Evolutionary conservation across 2,113 vertebrate species (phyloP).

Genomic region (Galeopterus variegatus): DNA sequence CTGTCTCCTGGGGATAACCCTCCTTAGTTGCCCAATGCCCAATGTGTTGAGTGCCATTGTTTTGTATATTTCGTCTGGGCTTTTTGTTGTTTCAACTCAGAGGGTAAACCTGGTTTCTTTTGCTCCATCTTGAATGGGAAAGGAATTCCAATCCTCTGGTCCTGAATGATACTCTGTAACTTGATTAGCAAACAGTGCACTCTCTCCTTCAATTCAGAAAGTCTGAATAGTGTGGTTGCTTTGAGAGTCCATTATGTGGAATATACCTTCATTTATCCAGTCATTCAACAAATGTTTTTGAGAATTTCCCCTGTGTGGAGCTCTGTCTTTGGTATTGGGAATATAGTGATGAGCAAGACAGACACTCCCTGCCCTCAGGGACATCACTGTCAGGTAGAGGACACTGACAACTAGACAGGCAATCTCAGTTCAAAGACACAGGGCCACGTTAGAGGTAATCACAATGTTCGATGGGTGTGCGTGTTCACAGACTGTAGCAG

Average conservation of each 20-base stretch:
- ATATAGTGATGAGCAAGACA: neutral
- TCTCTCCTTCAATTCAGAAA: neutral
- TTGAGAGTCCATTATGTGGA: neutral
- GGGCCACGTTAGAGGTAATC: neutral
- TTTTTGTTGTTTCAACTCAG: neutral
- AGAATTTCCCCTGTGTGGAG: neutral
- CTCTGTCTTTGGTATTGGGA: neutral
- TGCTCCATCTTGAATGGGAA: neutral
- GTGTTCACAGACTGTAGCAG: neutral
- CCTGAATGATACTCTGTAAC: neutral
- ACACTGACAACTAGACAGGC: neutral
- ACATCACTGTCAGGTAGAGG: neutral
- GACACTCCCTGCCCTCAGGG: neutral
- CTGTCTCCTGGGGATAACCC: neutral
- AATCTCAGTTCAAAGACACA: neutral
- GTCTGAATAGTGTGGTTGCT: neutral
- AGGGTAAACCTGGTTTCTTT: neutral
- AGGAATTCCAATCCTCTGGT: neutral
- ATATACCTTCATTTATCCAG: neutral
- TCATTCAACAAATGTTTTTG: neutral
- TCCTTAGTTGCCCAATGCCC: neutral
- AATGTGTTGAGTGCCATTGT: neutral
- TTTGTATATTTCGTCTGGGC: neutral
- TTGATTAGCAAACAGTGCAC: neutral
- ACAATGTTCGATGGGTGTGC: accelerated